These are phyloP conservation scores for Rhynchomys soricoides DNA, from an alignment of 2,113 vertebrate genomes.

Conservation along the genomic window DNA sequence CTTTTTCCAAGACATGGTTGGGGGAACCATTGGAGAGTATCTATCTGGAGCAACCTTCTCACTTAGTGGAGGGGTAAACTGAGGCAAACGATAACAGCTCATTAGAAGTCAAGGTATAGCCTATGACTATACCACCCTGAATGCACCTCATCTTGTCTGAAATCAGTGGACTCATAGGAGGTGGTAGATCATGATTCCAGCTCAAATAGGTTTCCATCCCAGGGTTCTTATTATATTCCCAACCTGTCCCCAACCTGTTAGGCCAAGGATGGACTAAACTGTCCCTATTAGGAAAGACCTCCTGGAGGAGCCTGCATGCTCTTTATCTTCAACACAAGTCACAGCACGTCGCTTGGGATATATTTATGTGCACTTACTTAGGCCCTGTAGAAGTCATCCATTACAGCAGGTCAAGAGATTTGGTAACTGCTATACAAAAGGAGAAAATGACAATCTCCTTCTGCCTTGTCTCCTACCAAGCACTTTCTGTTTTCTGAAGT, in stretches of 20 bases:
- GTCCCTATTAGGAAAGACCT: not conserved
- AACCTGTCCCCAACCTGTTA: not conserved
- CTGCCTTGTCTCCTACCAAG: not conserved
- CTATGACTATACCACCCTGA: not conserved
- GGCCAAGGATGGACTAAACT: not conserved
- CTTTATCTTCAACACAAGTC: not conserved
- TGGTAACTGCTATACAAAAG: fast-evolving
- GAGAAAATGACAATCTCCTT: not conserved
- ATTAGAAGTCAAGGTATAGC: not conserved
- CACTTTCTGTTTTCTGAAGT: not conserved
- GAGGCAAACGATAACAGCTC: not conserved
- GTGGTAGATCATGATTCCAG: not conserved
- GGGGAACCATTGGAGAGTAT: not conserved
- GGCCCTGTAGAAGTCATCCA: not conserved
- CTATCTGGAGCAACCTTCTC: too few relatives aligned
- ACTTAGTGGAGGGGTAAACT: not conserved
- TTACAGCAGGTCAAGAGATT: not conserved
- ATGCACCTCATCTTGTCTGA: not conserved
- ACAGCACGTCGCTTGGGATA: not conserved
- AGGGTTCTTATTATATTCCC: not conserved
- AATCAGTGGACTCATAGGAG: not conserved
- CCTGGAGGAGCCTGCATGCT: not conserved
- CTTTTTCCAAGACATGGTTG: not conserved
- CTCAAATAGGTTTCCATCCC: not conserved
- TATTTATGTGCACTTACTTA: not conserved